Evolutionary conservation across 1,140 invertebrate genomes (phyloP), one percentile per base, ranked within the genome.

Genomic region (Musca domestica): DNA sequence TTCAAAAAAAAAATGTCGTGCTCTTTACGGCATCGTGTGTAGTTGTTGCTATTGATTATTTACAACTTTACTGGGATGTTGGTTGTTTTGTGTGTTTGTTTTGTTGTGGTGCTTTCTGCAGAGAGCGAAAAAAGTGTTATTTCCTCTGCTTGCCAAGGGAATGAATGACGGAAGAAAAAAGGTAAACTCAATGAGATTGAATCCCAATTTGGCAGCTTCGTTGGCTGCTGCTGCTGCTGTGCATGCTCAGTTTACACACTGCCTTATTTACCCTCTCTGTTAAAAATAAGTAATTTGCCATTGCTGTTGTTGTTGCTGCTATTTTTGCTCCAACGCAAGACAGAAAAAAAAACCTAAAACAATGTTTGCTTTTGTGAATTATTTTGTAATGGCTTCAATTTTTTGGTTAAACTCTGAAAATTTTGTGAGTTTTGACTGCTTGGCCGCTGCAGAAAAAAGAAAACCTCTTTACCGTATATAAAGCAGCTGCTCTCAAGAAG

Each of bases 401-500:
- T n/a, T 41, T 41, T 12, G 34, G 3, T 30, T 30, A 41, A 41
- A 41, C 34, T 41, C 34, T 12, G 34, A 41, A 41, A 41, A 41
- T 41, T 41, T 5, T 41, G 34, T 41, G 34, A 5, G 34, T 41
- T 41, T 30, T 30, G 27, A 30, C 27, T 30, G 27, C 3, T 30
- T 30, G 17, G 56, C 15, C 4, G 9, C 20, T 30, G 56, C 56
- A 17, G 22, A 23, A 61, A 27, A 61, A 15, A 61, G 22, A 41
- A 41, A 41, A 41, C 34, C 10, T 41, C 12, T 41, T 41, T 41
- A 46, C 23, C 71, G 76, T 80, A 80, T 80, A 80, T 72, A 80
- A 80, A 72, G 72, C 71, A 71, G 71, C 68, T 72, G 70, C 69
- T 71, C 66, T 71, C 48, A 52, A 71, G 75, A 80, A 74, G 72